Base-by-base conservation (phyloP, 2,797 vertebrate genomes). In the Glossophaga mutica region DNA sequence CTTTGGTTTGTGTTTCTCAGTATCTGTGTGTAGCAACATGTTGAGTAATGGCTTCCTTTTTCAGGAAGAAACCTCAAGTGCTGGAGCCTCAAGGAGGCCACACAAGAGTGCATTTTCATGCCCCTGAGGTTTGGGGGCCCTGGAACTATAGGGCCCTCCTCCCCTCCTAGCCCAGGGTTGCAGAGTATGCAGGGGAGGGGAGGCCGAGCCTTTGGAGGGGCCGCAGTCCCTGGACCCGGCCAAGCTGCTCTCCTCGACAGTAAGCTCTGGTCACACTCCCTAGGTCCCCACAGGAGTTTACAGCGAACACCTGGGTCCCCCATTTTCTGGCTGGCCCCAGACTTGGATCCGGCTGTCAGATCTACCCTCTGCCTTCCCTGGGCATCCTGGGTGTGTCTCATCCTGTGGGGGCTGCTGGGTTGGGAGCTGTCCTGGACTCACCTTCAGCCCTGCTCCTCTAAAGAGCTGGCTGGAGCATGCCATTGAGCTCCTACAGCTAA, bases 31-130 rank as follows among this genome's bases (percentile, higher is more conserved):
- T 94, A 90, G 97, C 95, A 98, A 97, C 70, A 1, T 68, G 34
- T 97, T 98, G 97, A 97, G 97, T 97, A 97, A 98, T 46, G 55
- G 77, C 70, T 97, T 98, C 97, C 97, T 92, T 97, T 96, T 85
- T 94, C 68, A 87, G 87, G 86, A 94, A 62, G 93, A 97, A 95
- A 90, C 50, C 67, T 89, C 62, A n/a, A 77, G 73, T n/a, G 87
- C 79, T 91, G 2, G 29, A 91, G 62, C 84, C 79, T 73, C 0
- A 0, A 50, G 67, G 83, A 87, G 91, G 90, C 68, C 29, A 9
- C 82, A 70, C 44, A n/a, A 37, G 81, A 74, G 74, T 52, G 79
- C 77, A 82, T 48, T 65, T 19, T 93, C 65, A 22, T 52, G 48
- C 37, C 52, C 5, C 5, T 8, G 2, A 5, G 22, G 50, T n/a